These are phyloP conservation scores for Ectobius pallidus DNA, from an alignment of 2,888 invertebrate genomes.

Conservation along the genomic window DNA sequence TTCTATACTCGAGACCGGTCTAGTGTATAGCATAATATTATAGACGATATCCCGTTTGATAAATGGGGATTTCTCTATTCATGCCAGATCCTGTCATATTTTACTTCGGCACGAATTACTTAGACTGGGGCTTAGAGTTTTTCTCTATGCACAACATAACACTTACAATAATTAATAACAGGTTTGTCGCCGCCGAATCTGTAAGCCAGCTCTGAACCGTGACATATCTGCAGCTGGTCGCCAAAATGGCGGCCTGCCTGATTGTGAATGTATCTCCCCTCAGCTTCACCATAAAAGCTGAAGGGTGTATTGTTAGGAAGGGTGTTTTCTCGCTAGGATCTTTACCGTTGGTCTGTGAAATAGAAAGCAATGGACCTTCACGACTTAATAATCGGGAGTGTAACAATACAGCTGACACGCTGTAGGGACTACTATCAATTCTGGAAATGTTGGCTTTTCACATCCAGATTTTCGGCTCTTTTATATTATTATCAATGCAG, in stretches of 20 bases:
- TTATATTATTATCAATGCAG: too few species aligned
- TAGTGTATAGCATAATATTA: too few species aligned
- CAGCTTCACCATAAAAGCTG: background rate
- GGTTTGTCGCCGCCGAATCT: constrained; percentile 41
- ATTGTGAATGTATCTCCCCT: constrained; percentile 1
- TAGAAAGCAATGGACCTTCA: constrained; percentile 43
- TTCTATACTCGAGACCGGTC: too few species aligned
- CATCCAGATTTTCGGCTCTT: too few species aligned
- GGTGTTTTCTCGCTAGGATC: constrained; percentile 35
- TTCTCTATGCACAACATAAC: constrained; percentile 19
- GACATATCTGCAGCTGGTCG: constrained; percentile 36
- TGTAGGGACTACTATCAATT: background rate
- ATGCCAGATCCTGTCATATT: constrained; percentile 11
- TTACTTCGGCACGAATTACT: constrained; percentile 34
- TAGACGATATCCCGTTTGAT: too few species aligned
- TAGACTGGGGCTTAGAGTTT: too few species aligned
- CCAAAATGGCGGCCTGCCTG: constrained; percentile 34
- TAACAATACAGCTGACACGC: constrained; percentile 1
- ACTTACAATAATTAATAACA: constrained; percentile 41
- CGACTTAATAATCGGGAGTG: constrained; percentile 38
- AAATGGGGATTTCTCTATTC: background rate
- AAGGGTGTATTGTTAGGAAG: background rate
- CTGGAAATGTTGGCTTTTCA: background rate
- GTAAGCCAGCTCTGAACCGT: constrained; percentile 28
- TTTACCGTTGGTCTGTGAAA: constrained; percentile 43